Conservation (phyloP, 2,888 invertebrate genomes). For the Drosophila kambysellisi region DNA sequence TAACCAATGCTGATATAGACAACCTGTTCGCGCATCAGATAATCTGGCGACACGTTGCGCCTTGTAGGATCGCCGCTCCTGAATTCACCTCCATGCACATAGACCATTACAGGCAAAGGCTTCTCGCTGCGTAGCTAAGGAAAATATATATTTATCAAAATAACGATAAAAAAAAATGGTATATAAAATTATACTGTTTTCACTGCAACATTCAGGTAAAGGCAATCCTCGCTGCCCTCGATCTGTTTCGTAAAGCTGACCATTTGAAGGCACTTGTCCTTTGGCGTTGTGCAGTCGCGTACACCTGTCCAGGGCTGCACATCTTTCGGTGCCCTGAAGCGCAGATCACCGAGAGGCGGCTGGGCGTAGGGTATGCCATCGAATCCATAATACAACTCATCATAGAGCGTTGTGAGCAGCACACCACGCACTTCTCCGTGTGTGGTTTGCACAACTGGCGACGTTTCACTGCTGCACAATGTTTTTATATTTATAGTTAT, state of each 20-base stretch:
- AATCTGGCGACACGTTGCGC: conserved; percentile 82
- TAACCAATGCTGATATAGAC: conserved; percentile 85
- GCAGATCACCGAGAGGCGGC: conserved; percentile 69
- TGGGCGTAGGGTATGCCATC: conserved; percentile 79
- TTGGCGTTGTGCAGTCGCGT: conserved; percentile 58
- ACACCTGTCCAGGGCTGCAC: conserved; percentile 83
- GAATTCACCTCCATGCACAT: conserved; percentile 67
- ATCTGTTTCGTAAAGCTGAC: conserved; percentile 58
- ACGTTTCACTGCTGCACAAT: conserved; percentile 36
- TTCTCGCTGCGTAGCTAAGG: conserved; percentile 49
- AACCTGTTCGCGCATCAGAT: conserved; percentile 83
- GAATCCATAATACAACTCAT: conserved; percentile 69
- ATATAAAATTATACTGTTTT: conserved; percentile 50
- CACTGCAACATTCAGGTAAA: conserved; percentile 74
- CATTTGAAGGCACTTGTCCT: conserved; percentile 63
- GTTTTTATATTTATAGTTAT: background rate
- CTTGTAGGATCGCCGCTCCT: conserved; percentile 69
- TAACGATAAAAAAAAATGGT: no score
- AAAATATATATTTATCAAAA: background rate
- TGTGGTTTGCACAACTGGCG: conserved; percentile 67
- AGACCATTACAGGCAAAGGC: conserved; percentile 73
- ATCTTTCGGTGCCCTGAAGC: conserved; percentile 82
- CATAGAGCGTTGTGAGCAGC: conserved; percentile 66
- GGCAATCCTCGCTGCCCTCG: conserved; percentile 79
- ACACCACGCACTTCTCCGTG: conserved; percentile 76